phyloP scores from a whole-genome alignment of 92 coral and sea anemone species.

The Siderastrea siderea region DNA sequence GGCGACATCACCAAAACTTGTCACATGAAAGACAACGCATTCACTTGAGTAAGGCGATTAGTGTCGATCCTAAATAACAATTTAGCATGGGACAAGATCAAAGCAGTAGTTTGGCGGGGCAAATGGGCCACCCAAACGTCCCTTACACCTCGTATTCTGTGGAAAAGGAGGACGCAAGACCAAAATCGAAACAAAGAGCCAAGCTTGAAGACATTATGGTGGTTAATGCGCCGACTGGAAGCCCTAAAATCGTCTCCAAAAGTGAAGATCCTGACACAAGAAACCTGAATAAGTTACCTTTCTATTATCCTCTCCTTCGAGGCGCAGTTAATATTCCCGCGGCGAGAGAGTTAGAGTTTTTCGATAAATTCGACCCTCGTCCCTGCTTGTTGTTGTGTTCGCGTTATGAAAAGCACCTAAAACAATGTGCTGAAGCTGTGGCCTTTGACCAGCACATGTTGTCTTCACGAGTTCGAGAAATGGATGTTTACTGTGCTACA shows the following conservation, averaged over 20 bases:
- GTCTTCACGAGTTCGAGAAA: slow-evolving; percentile 85
- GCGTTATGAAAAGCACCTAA: slow-evolving; percentile 83
- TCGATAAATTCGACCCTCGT: slow-evolving; percentile 76
- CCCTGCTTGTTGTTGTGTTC: slow-evolving; percentile 41
- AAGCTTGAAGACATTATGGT: slow-evolving; percentile 88
- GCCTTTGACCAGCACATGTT: slow-evolving; percentile 96
- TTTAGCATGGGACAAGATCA: slow-evolving; percentile 95
- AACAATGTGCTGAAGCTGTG: slow-evolving; percentile 96
- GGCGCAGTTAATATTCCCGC: slow-evolving; percentile 78
- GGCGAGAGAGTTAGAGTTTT: slow-evolving; percentile 81
- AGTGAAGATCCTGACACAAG: slow-evolving; percentile 80
- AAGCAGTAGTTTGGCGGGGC: slow-evolving; percentile 68
- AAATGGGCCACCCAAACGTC: slow-evolving; percentile 43
- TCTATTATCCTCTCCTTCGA: slow-evolving; percentile 80
- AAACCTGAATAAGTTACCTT: slow-evolving; percentile 69
- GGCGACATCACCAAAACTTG: not conserved
- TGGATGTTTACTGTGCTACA: slow-evolving; percentile 78
- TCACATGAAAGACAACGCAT: not conserved
- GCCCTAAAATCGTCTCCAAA: slow-evolving; percentile 36
- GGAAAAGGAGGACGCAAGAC: slow-evolving; percentile 33
- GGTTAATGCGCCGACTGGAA: slow-evolving; percentile 81
- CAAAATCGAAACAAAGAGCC: slow-evolving; percentile 67
- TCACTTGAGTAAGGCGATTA: not conserved
- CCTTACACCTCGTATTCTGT: slow-evolving; percentile 78
- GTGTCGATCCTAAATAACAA: not conserved